phyloP scores from a whole-genome alignment of 2,797 vertebrate species.

The Smutsia temminckii region DNA sequence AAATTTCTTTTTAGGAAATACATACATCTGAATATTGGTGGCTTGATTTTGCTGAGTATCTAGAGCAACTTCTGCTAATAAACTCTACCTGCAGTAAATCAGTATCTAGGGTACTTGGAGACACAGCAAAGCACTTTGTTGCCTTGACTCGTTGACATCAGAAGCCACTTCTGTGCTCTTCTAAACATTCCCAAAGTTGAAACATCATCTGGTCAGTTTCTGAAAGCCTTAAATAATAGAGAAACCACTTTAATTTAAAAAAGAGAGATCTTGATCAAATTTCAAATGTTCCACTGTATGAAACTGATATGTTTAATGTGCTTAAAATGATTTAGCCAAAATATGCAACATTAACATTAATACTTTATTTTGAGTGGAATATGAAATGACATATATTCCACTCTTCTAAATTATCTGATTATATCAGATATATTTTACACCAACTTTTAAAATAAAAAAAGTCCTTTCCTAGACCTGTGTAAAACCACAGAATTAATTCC shows the following conservation, averaged over 20 bases:
- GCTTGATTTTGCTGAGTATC: not conserved
- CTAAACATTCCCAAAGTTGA: not conserved
- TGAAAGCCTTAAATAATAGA: not conserved
- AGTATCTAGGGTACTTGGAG: not conserved
- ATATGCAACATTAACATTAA: not conserved
- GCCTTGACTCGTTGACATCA: not conserved
- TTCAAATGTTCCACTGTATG: not conserved
- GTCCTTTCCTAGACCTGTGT: not conserved
- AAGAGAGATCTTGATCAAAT: not conserved
- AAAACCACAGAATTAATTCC: not conserved
- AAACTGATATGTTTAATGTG: not conserved
- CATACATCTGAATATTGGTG: not conserved
- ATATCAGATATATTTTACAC: not conserved
- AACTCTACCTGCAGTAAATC: not conserved
- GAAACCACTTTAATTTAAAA: not conserved
- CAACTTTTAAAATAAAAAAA: not conserved
- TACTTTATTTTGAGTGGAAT: not conserved
- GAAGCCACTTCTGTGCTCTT: not conserved
- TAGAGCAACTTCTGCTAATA: not conserved
- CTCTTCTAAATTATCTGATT: not conserved
- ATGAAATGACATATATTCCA: not conserved
- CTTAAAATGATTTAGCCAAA: not conserved
- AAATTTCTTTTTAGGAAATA: not conserved
- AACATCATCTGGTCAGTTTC: not conserved
- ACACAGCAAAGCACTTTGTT: accelerated